phyloP scores from a whole-genome alignment of 35 echinoderm and acorn worm species.

The Holothuria glaberrima region DNA sequence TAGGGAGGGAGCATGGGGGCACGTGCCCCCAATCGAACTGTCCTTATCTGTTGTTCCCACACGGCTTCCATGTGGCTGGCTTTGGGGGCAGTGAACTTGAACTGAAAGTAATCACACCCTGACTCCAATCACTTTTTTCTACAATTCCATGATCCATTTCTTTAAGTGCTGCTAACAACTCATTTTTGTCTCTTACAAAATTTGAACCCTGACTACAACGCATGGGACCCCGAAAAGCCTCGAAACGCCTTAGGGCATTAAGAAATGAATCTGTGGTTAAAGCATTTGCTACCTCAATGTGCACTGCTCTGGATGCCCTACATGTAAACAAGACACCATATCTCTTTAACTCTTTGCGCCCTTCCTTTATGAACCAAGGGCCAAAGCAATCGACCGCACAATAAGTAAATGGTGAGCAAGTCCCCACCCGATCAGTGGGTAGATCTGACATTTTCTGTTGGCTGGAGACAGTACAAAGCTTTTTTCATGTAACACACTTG shows the following conservation, averaged over 20 bases:
- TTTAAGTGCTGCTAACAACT: slow-evolving; percentile 60
- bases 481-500: slow-evolving; percentile 38
- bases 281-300: slow-evolving; percentile 22
- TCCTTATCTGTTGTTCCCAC: slow-evolving; percentile 54
- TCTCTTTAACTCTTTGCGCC: slow-evolving; percentile 29
- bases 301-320: slow-evolving; percentile 44
- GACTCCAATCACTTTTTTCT: background rate
- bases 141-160: slow-evolving; percentile 48
- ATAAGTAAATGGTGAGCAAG: slow-evolving; percentile 46
- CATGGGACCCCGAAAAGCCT: background rate
- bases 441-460: slow-evolving; percentile 66
- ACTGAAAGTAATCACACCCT: slow-evolving; percentile 35
- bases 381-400: slow-evolving; percentile 59
- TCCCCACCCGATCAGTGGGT: slow-evolving; percentile 11
- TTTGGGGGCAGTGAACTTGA: slow-evolving; percentile 43
- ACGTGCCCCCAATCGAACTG: too few relatives aligned
- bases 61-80: slow-evolving; percentile 48
- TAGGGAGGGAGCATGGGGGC: too few relatives aligned
- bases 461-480: background rate
- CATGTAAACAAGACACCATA: slow-evolving; percentile 56
- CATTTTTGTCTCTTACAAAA: slow-evolving; percentile 69
- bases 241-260: too few relatives aligned
- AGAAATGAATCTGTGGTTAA: slow-evolving; percentile 26
- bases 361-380: slow-evolving; percentile 54
- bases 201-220: slow-evolving; percentile 72